Base-by-base conservation (phyloP, 2,113 vertebrate species). In the Picathartes gymnocephalus region DNA sequence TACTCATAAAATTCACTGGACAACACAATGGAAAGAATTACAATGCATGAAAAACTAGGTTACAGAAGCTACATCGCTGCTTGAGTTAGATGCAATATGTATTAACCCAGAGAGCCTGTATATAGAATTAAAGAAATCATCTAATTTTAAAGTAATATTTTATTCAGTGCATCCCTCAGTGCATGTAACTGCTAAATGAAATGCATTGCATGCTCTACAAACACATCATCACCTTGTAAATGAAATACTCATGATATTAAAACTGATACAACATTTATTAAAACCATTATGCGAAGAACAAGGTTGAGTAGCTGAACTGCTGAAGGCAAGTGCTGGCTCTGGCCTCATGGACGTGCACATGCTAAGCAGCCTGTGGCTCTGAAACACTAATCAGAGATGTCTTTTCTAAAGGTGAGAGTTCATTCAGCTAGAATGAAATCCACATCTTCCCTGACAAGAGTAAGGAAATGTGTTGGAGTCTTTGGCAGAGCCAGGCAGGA, bases 111-210 rank as follows among this genome's bases (percentile, higher is more conserved):
- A 93, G 53, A 92, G 78, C 68, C 54, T 86, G 88, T 91, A 85
- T 64, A 90, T 40, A 83, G 93, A 94, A 97, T 92, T 96, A 95
- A 95, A 95, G 94, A 94, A 96, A 96, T 96, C 16, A 96, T 95
- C 94, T 95, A 83, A 97, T 95, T 95, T 96, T 94, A 94, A 96
- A 96, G 76, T 88, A 93, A 86, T 95, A 95, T 97, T 96, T 96
- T 95, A 97, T 97, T 97, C 96, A 97, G 21, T 82, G 92, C 81
- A 96, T 96, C 93, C 93, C 97, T 96, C 85, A 96, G 93, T 80
- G 90, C 95, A 90, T 95, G 96, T 96, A 97, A 96, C 85, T 42
- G 90, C 97, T 96, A 96, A 97, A 97, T 95, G 96, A 97, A 97
- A 97, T 83, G 86, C 90, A 73, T 57, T 58, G 92, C 90, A 66